Percentiles rank a stretch among this genome's conserved stretches.
phyloP scores from a whole-genome alignment of 2,888 invertebrate genomes.

The Hirtodrosophila confusa region DNA sequence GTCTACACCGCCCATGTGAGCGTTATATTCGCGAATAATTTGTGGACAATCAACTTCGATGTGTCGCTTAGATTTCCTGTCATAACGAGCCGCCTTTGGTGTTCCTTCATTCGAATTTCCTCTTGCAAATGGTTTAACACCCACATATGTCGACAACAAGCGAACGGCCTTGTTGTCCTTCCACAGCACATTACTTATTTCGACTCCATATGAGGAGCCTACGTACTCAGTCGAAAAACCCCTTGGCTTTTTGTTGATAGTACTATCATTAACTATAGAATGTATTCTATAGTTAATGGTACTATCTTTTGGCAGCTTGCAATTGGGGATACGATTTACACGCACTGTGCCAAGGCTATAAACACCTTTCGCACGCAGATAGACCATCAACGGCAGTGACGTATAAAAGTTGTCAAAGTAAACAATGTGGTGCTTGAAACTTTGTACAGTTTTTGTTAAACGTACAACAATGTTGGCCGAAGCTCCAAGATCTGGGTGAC shows the following conservation, averaged over 20 bases:
- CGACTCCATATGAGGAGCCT: slow-evolving; percentile 1
- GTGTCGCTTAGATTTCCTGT: no score
- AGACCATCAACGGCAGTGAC: slow-evolving; percentile 25
- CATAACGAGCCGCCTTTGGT: no score
- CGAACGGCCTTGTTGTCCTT: background rate
- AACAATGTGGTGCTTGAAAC: slow-evolving; percentile 16
- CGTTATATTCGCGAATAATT: no score
- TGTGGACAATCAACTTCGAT: no score
- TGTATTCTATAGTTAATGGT: no score
- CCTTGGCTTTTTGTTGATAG: slow-evolving; percentile 6
- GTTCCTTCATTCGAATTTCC: no score
- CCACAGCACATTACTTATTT: background rate
- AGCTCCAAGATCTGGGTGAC: slow-evolving; percentile 37
- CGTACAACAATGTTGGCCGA: slow-evolving; percentile 36
- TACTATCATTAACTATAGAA: no score
- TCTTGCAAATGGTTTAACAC: no score
- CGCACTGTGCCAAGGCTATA: slow-evolving; percentile 3
- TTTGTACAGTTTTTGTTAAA: slow-evolving; percentile 19
- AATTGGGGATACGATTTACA: slow-evolving; percentile 17
- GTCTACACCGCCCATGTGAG: no score
- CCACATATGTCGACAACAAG: no score
- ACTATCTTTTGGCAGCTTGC: slow-evolving; percentile 13
- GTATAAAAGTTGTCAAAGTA: slow-evolving; percentile 28
- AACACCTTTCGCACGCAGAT: slow-evolving; percentile 24
- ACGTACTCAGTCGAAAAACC: slow-evolving; percentile 3